Percentiles rank a stretch among this genome's conserved stretches.
phyloP scores from a whole-genome alignment of 2,113 vertebrate species.

The Xyliphius kryptos region DNA sequence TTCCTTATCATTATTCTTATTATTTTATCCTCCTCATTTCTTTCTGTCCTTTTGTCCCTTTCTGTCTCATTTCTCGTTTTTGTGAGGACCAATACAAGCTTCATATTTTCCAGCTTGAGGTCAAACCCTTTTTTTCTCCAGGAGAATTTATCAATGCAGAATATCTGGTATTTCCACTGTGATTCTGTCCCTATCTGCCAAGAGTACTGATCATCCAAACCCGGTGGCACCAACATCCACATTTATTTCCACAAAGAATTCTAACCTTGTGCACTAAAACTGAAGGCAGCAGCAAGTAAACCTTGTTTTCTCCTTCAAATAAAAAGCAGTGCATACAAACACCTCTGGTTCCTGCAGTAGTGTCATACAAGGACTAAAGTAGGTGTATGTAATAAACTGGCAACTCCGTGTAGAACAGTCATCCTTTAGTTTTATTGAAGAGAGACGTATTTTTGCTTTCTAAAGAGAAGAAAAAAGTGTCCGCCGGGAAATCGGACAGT shows the following conservation, averaged over 20 bases:
- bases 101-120: no score
- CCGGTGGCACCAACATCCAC: no score
- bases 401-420: neutral
- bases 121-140: no score
- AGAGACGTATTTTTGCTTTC: slow-evolving; percentile 20
- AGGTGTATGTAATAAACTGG: neutral
- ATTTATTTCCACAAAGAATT: neutral
- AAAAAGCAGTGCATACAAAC: neutral
- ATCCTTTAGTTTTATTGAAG: slow-evolving; percentile 20
- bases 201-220: no score
- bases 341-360: neutral
- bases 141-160: no score
- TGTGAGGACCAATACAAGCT: no score
- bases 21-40: no score
- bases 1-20: no score
- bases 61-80: no score
- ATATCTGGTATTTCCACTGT: no score
- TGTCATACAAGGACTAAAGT: neutral
- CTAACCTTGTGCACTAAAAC: neutral
- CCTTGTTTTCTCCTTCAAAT: neutral
- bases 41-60: no score
- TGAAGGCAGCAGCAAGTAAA: neutral
- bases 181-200: no score
- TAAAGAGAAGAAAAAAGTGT: slow-evolving; percentile 21
- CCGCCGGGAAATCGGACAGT: slow-evolving; percentile 15